A percentile compares a stretch with the other conserved stretches of the same genome.
phyloP scores from a whole-genome alignment of 2,113 vertebrate species.

The Aptenodytes patagonicus region DNA sequence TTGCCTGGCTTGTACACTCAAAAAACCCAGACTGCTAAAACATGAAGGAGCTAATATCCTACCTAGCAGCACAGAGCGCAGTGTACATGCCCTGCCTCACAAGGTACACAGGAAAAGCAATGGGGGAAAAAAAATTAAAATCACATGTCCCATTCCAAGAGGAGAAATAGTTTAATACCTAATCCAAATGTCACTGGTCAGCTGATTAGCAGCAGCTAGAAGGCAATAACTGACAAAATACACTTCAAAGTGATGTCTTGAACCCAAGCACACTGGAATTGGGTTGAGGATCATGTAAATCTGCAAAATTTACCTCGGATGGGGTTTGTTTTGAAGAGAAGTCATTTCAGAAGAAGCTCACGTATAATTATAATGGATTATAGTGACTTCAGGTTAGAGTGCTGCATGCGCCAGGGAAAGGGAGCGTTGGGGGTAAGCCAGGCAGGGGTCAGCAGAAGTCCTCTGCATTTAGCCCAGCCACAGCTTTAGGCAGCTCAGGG shows the following conservation, averaged over 20 bases:
- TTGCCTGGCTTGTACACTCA: background rate
- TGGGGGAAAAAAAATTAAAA: background rate
- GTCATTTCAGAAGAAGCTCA: background rate
- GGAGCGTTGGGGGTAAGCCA: background rate
- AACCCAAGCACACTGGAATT: background rate
- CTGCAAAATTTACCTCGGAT: background rate
- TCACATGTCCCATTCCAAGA: background rate
- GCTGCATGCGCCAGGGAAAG: background rate
- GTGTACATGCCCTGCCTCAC: background rate
- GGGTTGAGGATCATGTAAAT: background rate
- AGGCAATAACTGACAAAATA: background rate
- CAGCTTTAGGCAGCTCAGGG: background rate
- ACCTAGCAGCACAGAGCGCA: background rate
- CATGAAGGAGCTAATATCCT: background rate
- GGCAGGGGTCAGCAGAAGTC: background rate
- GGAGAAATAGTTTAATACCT: conserved; percentile 18
- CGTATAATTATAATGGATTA: accelerated
- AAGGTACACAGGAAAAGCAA: background rate
- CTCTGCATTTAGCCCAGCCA: background rate
- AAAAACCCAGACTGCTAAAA: background rate
- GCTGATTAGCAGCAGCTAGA: background rate
- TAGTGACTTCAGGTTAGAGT: background rate
- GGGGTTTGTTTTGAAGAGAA: background rate
- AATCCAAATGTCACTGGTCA: conserved; percentile 25
- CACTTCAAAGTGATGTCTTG: background rate